These are phyloP conservation scores for Microcebus murinus DNA, from an alignment of 2,113 vertebrate genomes.

Conservation along the genomic window DNA sequence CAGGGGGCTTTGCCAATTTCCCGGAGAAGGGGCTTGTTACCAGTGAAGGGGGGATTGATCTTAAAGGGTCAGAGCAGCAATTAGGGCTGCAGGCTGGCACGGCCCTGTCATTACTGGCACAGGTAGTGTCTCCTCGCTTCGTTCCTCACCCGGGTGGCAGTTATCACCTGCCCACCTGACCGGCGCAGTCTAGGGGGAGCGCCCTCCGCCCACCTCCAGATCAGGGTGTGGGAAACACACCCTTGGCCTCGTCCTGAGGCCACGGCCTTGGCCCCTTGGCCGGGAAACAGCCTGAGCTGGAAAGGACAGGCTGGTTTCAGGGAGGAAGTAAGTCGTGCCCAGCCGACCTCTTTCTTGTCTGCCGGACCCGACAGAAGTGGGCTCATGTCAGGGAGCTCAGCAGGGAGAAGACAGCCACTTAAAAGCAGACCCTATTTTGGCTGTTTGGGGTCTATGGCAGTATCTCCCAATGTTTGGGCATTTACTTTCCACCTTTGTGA, in stretches of 20 bases:
- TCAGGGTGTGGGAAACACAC: background rate
- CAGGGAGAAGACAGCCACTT: background rate
- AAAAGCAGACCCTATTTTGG: background rate
- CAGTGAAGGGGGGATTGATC: background rate
- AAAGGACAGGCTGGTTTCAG: background rate
- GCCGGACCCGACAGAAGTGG: background rate
- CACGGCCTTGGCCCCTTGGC: background rate
- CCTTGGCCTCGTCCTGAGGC: background rate
- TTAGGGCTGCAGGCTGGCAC: background rate
- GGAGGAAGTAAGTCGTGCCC: background rate
- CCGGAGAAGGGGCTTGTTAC: background rate
- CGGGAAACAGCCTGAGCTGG: background rate
- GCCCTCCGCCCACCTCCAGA: background rate
- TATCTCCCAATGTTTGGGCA: background rate
- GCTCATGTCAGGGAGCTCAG: background rate
- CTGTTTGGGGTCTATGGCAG: background rate
- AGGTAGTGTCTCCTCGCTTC: background rate
- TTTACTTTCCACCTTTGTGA: background rate
- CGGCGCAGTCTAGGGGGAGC: background rate
- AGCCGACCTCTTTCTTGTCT: background rate
- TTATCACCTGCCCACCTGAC: background rate
- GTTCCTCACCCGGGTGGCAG: accelerated
- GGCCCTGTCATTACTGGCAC: background rate
- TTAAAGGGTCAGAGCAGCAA: background rate
- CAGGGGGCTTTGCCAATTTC: background rate